Conservation (phyloP, 2,888 invertebrate genomes). For the Hypomecis atomaria region DNA sequence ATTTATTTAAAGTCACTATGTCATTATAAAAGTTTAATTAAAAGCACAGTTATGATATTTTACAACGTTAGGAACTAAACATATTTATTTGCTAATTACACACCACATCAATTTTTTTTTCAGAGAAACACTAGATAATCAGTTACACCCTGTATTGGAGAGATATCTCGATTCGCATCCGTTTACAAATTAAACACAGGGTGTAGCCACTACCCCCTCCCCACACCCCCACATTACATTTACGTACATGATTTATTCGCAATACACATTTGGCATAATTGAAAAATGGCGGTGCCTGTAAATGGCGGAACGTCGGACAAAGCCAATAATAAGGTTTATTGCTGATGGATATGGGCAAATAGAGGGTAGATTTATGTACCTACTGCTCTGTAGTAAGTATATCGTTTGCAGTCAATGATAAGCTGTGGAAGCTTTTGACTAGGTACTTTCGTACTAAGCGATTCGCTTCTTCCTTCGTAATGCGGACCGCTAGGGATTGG, state of each 20-base stretch:
- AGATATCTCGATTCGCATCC: slow-evolving; percentile 69
- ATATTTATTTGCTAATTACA: too few species aligned
- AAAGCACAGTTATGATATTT: too few species aligned
- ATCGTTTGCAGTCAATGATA: background rate
- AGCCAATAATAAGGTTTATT: slow-evolving; percentile 70
- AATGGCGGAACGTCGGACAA: slow-evolving; percentile 67
- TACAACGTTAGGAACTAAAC: too few species aligned
- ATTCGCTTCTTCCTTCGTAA: too few species aligned
- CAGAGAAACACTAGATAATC: too few species aligned
- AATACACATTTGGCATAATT: slow-evolving; percentile 82
- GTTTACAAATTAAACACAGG: slow-evolving; percentile 80
- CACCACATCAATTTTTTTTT: too few species aligned
- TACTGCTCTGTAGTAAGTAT: slow-evolving; percentile 34
- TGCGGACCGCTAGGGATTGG: too few species aligned
- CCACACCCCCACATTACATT: slow-evolving; percentile 39
- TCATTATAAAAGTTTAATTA: too few species aligned
- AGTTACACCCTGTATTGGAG: slow-evolving; percentile 41
- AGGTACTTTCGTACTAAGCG: too few species aligned
- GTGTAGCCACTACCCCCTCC: slow-evolving; percentile 49
- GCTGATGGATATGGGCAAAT: slow-evolving; percentile 49
- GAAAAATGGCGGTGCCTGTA: slow-evolving; percentile 76
- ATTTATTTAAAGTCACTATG: too few species aligned
- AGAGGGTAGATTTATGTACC: slow-evolving; percentile 44
- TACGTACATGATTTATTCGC: slow-evolving; percentile 75
- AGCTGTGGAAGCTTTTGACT: too few species aligned